These are phyloP conservation scores for Amblyjoppa proteus DNA, from an alignment of 2,888 invertebrate genomes.

Conservation along the genomic window DNA sequence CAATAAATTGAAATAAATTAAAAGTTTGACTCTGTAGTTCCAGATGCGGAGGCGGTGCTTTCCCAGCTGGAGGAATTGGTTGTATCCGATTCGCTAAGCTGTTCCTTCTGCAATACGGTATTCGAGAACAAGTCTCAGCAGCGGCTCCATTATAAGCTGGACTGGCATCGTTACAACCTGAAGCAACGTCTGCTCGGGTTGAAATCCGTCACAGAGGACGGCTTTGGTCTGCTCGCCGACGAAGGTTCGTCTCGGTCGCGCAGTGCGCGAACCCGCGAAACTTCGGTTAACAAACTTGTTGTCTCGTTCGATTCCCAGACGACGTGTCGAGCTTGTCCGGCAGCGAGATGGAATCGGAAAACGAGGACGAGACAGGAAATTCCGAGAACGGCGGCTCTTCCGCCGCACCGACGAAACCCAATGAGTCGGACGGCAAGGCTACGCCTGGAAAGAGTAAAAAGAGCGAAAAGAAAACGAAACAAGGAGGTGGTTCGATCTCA, in stretches of 20 bases:
- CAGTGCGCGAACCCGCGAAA: not conserved
- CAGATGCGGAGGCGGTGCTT: conserved; percentile 76
- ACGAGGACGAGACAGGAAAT: conserved; percentile 80
- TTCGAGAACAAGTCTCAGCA: conserved; percentile 88
- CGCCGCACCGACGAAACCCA: conserved; percentile 76
- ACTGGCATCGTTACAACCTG: conserved; percentile 94
- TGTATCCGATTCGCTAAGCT: conserved; percentile 85
- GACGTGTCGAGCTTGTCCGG: conserved; percentile 90
- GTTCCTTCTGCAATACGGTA: conserved; percentile 86
- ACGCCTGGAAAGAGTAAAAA: conserved; percentile 68
- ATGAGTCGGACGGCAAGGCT: conserved; percentile 44
- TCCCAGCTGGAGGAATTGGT: conserved; percentile 82
- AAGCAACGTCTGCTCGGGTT: conserved; percentile 89
- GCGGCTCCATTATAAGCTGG: conserved; percentile 92
- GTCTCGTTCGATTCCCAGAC: conserved; percentile 82
- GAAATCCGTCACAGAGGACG: conserved; percentile 86
- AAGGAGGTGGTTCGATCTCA: conserved; percentile 69
- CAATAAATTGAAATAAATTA: not conserved
- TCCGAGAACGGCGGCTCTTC: conserved; percentile 79
- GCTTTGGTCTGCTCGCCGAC: conserved; percentile 86
- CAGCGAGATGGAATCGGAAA: conserved; percentile 86
- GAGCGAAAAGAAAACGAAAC: conserved; percentile 71
- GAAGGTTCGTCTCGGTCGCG: conserved; percentile 71
- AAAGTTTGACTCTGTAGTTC: conserved; percentile 46
- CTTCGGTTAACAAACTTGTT: not conserved